These are phyloP conservation scores for Leptinotarsa lineolata DNA, from an alignment of 1,140 invertebrate species.

Conservation along the genomic window DNA sequence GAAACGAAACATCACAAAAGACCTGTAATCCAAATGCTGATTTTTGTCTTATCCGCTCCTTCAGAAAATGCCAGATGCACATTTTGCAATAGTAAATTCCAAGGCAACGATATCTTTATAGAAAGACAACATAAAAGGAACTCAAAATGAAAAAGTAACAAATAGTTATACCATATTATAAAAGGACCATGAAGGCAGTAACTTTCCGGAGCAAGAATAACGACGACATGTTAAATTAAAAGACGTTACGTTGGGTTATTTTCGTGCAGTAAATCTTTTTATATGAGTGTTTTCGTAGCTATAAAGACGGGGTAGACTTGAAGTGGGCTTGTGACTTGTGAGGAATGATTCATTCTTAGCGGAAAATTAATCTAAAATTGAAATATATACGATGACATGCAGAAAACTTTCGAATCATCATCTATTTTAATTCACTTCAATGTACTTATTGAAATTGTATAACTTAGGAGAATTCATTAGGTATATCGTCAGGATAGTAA, in stretches of 20 bases:
- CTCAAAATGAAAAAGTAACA: constrained; percentile 18
- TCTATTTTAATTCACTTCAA: too few relatives aligned
- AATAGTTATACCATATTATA: constrained; percentile 19
- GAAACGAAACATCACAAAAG: too few relatives aligned
- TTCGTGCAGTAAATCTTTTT: constrained; percentile 40
- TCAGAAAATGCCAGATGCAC: too few relatives aligned
- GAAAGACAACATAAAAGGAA: neutral
- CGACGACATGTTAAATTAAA: constrained; percentile 43
- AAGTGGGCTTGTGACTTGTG: constrained; percentile 11
- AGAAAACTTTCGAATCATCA: too few relatives aligned
- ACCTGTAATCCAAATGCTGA: too few relatives aligned
- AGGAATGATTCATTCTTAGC: constrained; percentile 29
- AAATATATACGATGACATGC: neutral
- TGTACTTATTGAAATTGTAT: too few relatives aligned
- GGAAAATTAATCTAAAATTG: constrained; percentile 1
- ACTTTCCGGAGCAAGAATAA: constrained; percentile 35
- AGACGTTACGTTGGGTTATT: constrained; percentile 43
- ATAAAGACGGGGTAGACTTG: constrained; percentile 19
- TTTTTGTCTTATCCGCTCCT: too few relatives aligned
- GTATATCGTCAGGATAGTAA: too few relatives aligned
- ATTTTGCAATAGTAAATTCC: neutral
- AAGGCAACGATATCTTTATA: neutral
- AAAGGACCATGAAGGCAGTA: constrained; percentile 30
- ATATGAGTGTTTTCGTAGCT: constrained; percentile 28
- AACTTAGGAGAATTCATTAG: too few relatives aligned